Base-by-base conservation (phyloP, 2,113 vertebrate genomes). In the Campylomormyrus numenius region DNA sequence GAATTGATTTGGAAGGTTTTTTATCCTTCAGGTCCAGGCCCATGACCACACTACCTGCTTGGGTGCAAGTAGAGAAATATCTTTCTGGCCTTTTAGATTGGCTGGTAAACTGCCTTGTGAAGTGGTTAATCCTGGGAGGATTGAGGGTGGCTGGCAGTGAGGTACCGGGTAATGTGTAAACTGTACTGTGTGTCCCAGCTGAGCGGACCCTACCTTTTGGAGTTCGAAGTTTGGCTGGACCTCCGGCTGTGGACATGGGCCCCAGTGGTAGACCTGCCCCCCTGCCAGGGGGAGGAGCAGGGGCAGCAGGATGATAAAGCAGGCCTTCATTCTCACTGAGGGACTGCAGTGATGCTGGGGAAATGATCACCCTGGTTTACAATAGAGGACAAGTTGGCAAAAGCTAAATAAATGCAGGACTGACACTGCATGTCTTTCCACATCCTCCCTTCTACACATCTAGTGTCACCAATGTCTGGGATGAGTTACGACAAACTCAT, bases 171-270 rank as follows among this genome's bases (percentile, higher is more conserved):
- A 21, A 66, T 66, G 62, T 31, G 62, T 31, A 31, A 31, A 31
- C n/a, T 13, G 3, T 66, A 13, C 9, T 1, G n/a, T 27, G n/a
- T 10, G 24, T 27, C 9, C n/a, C 62, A 10, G 62, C 62, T 66
- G n/a, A n/a, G n/a, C 3, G 27, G n/a, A 27, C 2, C 1, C 6
- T 92, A 97, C 96, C 97, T 95, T 95, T 27, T 94, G 42, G 7
- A 97, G 80, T 2, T 96, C 90, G 0, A 99, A 98, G 90, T 94
- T 91, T 89, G 97, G 96, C 93, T 98, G 97, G 58, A 97, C 96
- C 0, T 95, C 92, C 0, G 97, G 97, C 1, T 91, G 91, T 0
- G 96, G 97, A 90, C 98, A 99, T 0, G 93, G 94, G 48, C 97
- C 97, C 92, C 97, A 93, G 39, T 94, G 96, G 56, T 96, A 97